Base-by-base conservation (phyloP, 2,797 vertebrate genomes). In the Anguilla marmorata region DNA sequence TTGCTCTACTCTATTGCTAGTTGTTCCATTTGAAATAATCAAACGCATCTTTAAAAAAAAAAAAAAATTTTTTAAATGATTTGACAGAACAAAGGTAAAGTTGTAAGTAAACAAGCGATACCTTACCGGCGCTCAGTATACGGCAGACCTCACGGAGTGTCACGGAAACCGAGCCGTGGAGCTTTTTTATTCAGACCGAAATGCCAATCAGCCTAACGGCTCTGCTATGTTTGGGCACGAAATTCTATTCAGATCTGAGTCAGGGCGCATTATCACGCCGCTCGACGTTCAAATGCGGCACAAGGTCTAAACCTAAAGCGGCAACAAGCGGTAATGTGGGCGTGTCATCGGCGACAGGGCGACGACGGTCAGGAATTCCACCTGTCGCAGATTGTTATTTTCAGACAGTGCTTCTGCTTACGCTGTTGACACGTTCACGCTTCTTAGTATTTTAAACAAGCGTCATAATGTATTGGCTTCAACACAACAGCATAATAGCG, bases 221-320 rank as follows among this genome's bases (percentile, higher is more conserved):
- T 21, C 33, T 33, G 88, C 93, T 91, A 90, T 92, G 93, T 91
- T 92, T 90, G 93, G 93, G 54, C 93, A 92, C 90, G 93, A 92
- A 89, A 92, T 89, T 88, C 88, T 72, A 85, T 91, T 87, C 88
- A 89, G 91, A 92, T 90, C 90, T 92, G 90, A 93, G 90, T 93
- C 90, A 91, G 88, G 90, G 88, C 87, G 80, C 91, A 92, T 93
- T 92, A 93, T 91, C 87, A 60, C 90, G 52, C 86, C 86, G 84
- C 85, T 24, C 16, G 0, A 21, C 87, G 79, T 88, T 91, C 88
- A 91, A 86, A 92, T 88, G 87, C 85, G 86, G 89, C 91, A 84
- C 56, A 54, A 85, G 91, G 50, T 52, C 50, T 52, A 11, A 91
- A 89, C 90, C 87, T 48, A 16, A 5, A 19, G 91, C 85, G 92